These are phyloP conservation scores for Siniperca undulata DNA, from an alignment of 2,797 vertebrate genomes.

Conservation along the genomic window DNA sequence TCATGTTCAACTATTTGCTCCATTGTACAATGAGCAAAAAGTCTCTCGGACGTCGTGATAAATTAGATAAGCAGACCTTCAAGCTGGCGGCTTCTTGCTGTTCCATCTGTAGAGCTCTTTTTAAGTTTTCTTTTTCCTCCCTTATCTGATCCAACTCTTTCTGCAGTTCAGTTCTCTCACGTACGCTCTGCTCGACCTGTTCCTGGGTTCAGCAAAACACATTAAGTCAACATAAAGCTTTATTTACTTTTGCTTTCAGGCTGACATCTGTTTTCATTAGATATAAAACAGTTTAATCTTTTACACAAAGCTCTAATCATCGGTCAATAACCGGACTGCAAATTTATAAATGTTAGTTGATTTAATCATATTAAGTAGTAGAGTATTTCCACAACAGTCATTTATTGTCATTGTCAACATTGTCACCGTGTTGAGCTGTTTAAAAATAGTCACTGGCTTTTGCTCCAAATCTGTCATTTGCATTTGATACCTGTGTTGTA, in stretches of 20 bases:
- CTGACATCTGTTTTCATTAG: not conserved
- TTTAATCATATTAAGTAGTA: too few species aligned
- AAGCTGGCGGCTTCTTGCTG: constrained; percentile 59
- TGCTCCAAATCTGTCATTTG: not conserved
- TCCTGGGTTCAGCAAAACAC: constrained; percentile 78
- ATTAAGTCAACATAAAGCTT: constrained; percentile 24
- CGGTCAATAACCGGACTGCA: not conserved
- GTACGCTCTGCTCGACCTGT: constrained; percentile 86
- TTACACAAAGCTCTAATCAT: not conserved
- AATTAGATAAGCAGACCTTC: constrained; percentile 66
- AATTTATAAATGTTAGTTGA: not conserved
- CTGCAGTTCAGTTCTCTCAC: constrained; percentile 75
- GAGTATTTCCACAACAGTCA: not conserved
- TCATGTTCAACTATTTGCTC: not conserved
- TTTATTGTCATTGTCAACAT: not conserved
- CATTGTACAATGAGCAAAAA: constrained; percentile 25
- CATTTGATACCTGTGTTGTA: constrained; percentile 88
- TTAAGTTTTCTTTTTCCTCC: constrained; percentile 66
- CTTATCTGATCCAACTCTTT: constrained; percentile 59
- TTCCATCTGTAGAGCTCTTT: constrained; percentile 57
- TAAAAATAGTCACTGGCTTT: not conserved
- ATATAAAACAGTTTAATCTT: not conserved
- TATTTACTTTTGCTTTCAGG: constrained; percentile 22
- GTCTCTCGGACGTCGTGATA: fast-evolving
- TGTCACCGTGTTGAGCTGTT: too few species aligned